Evolutionary conservation across 92 coral and sea anemone species (phyloP), one percentile per base, ranked within the genome.

Genomic region (Paramuricea clavata): DNA sequence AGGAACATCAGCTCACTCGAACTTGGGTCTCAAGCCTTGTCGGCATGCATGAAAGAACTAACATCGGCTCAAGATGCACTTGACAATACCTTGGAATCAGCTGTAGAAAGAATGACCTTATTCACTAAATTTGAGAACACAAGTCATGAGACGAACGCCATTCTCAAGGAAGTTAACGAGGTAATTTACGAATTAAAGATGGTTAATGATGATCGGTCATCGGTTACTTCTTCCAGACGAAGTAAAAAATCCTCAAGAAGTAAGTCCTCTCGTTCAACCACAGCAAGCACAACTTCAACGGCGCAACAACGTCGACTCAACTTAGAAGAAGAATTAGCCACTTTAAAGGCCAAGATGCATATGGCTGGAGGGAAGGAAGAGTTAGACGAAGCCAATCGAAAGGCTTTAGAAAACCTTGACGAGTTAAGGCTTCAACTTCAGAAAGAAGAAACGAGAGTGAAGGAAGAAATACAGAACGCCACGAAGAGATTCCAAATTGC

Each of bases 301-400:
- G 13, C 69, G 2, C 17, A 81, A 64, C 47, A 83, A 67, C 43
- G 61, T 39, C 78, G 92, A 7, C 81, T 50, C 15, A 31, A 85
- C 22, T 83, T 89, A n/a, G 89, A 89, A 50, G 83, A 82, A 85
- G 87, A 85, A 36, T 31, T 39, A 11, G 89, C 89, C 8, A 36
- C 69, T 25, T 32, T 89, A 30, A 89, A 52, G 50, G 92, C 68
- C 4, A 89, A 72, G 56, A 49, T 85, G 83, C 43, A 50, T 13
- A 70, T 89, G 50, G 80, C 69, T 1, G 41, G 78, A 9, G 86
- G 78, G 35, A 89, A 49, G 49, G 76, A 89, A 78, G 61, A 71
- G 28, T 13, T 59, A 8, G 86, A 78, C 62, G 12, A 35, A 39
- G 76, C 39, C 62, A 61, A 85, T 35, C 54, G 86, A n/a, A 26